Evolutionary conservation across 1,140 invertebrate species (phyloP), one percentile per base, ranked within the genome.

Genomic region (Tenebrio molitor): DNA sequence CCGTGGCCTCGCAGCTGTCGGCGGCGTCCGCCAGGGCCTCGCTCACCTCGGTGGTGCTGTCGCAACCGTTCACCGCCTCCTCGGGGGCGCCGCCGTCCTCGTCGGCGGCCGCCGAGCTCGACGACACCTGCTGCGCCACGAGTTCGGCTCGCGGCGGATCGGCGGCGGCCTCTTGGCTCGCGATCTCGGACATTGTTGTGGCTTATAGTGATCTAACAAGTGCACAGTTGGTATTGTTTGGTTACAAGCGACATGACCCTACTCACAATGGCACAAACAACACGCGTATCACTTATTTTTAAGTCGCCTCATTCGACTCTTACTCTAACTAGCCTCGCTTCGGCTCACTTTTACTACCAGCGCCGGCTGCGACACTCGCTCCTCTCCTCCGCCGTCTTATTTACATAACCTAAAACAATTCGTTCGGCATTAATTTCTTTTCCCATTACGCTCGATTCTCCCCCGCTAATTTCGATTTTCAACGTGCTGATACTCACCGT

Each of bases 161-260:
- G 10, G 3, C 42, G 12, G 12, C 42, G 50, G 3, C 10, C n/a
- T 15, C n/a, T 8, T 29, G 15, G 21, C n/a, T 58, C 29, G 2
- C 36, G 5, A n/a, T 39, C 8, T 58, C 50, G 23, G 50, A 58
- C 50, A 58, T 58, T 29, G 50, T 58, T 14, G 44, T 58, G 21
- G 23, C 6, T 12, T 58, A 10, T 58, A 29, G 50, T 58, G 50
- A 58, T 58, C 50, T 58, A 58, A 8, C 50, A 58, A 58, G 23
- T 58, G 50, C 21, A 58, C 50, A 58, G 50, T 58, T 58, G 50
- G 50, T 58, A 58, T 29, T 58, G 50, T 58, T 58, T 58, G 50
- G 50, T 58, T 29, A 58, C 50, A 25, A 58, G 23, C 50, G 23
- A 53, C 46, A 25, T 53, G 16, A 50, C 17, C 17, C 17, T 15